Evolutionary conservation across 1,140 invertebrate species (phyloP).

Genomic region (Ctenoplectra terminalis): DNA sequence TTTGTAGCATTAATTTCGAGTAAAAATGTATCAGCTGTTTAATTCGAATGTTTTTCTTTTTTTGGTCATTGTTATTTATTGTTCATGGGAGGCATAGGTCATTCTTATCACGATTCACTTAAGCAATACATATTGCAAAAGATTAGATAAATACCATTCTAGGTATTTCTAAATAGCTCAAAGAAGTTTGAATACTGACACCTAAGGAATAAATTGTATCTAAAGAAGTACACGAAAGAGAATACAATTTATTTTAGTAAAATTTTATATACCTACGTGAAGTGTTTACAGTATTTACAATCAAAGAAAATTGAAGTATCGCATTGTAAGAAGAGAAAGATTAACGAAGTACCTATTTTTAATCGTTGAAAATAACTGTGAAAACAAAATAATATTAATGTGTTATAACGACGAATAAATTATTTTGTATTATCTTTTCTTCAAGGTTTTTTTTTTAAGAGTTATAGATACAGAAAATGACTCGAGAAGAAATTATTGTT

Average conservation of each 20-base stretch:
- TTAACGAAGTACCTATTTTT: neutral
- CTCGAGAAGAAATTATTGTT: neutral
- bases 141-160: neutral
- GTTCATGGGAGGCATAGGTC: neutral
- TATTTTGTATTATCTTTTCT: neutral
- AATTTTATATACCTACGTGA: too few relatives aligned
- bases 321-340: too few relatives aligned
- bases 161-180: neutral
- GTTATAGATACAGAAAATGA: neutral
- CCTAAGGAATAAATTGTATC: too few relatives aligned
- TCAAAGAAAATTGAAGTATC: too few relatives aligned
- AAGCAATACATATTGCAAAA: neutral
- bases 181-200: neutral
- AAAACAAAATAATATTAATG: neutral
- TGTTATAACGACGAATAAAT: neutral
- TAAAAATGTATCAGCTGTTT: neutral
- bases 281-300: too few relatives aligned
- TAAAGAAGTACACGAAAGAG: too few relatives aligned
- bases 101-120: conserved; percentile 27
- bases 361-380: neutral
- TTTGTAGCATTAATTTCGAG: neutral
- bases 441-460: neutral
- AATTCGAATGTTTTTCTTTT: neutral
- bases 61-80: neutral
- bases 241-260: too few relatives aligned